Conservation (phyloP, 2,888 invertebrate species). For the Lepidocyrtinus sp. region DNA sequence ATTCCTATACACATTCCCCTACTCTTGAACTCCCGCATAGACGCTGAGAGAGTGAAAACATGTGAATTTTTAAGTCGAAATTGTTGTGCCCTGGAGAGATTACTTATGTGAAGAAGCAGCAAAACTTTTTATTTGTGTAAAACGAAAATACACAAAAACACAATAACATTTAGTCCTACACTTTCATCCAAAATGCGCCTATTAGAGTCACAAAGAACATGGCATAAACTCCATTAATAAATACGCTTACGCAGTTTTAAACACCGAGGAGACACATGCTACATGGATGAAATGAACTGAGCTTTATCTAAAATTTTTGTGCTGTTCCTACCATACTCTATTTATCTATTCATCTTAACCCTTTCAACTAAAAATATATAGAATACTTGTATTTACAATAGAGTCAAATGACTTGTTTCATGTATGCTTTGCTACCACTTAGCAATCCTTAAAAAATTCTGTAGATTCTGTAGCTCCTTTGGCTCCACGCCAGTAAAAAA, state of each 20-base stretch:
- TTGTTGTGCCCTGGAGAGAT: conserved; percentile 10
- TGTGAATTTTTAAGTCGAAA: not conserved
- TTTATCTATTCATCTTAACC: too few species aligned
- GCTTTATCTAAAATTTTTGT: too few species aligned
- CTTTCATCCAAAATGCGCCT: not conserved
- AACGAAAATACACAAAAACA: too few species aligned
- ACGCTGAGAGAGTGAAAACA: not conserved
- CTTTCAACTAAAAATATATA: conserved; percentile 10
- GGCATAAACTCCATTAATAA: conserved; percentile 4
- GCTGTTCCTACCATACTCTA: too few species aligned
- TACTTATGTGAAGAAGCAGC: too few species aligned
- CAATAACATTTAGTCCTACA: not conserved
- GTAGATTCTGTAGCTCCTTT: not conserved
- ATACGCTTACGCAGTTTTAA: not conserved
- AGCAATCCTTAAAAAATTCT: too few species aligned
- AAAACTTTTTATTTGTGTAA: conserved; percentile 6
- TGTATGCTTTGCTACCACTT: not conserved
- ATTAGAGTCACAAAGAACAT: not conserved
- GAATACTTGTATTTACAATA: not conserved
- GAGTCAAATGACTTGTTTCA: not conserved
- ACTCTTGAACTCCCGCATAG: conserved; percentile 6
- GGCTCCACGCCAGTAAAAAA: not conserved
- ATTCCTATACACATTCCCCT: too few species aligned
- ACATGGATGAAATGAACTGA: not conserved
- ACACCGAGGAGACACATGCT: not conserved